Evolutionary conservation across 2,113 vertebrate species (phyloP).

Genomic region (Apodemus speciosus): DNA sequence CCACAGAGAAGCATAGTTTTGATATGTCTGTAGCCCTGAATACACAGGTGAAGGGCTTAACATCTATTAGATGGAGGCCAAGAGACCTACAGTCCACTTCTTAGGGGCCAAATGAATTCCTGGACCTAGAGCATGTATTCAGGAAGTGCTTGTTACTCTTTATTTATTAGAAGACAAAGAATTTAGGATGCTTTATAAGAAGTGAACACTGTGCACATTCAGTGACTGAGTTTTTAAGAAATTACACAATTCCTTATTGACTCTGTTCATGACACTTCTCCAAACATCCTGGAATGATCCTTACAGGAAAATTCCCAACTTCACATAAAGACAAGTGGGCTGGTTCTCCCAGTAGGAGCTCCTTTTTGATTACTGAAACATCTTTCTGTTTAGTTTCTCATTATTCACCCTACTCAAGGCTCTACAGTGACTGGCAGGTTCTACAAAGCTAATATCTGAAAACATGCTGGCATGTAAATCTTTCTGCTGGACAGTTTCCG

Average conservation of each 20-base stretch:
- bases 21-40: accelerated
- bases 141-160: background rate
- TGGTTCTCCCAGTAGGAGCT: background rate
- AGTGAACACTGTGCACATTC: background rate
- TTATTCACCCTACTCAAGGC: background rate
- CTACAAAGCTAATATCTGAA: background rate
- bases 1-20: accelerated
- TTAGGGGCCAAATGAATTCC: background rate
- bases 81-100: background rate
- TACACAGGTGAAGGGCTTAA: accelerated
- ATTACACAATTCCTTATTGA: background rate
- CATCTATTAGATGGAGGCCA: background rate
- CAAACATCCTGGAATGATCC: background rate
- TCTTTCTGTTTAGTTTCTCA: background rate
- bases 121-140: background rate
- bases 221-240: background rate
- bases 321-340: accelerated
- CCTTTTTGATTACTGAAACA: background rate
- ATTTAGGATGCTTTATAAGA: background rate
- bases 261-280: background rate
- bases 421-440: background rate
- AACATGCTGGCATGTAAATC: background rate
- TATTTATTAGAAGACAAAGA: background rate
- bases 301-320: background rate
- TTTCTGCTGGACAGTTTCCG: background rate